Evolutionary conservation across 1,140 invertebrate genomes (phyloP).

Genomic region (Leptinotarsa undecemlineata): DNA sequence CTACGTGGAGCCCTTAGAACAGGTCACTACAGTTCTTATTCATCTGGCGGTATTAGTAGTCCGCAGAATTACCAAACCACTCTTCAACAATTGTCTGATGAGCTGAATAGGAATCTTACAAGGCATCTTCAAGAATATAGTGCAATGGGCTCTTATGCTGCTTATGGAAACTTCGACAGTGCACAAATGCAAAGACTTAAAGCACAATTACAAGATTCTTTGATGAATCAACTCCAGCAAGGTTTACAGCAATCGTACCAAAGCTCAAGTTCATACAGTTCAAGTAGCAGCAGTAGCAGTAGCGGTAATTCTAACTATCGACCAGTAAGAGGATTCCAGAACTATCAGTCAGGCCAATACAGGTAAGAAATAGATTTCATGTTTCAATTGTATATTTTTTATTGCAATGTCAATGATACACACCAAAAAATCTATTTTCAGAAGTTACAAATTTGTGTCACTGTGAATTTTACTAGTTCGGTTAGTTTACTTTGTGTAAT

Average conservation of each 20-base stretch:
- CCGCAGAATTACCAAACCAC: slow-evolving; percentile 33
- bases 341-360: slow-evolving; percentile 9
- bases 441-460: too few relatives aligned
- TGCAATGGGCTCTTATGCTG: slow-evolving; percentile 32
- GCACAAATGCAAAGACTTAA: slow-evolving; percentile 38
- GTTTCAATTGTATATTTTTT: too few relatives aligned
- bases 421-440: too few relatives aligned
- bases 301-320: slow-evolving; percentile 32
- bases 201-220: slow-evolving; percentile 39
- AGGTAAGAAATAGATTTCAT: not conserved
- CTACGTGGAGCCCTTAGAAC: slow-evolving; percentile 40
- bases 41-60: slow-evolving; percentile 13
- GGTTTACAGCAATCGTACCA: slow-evolving; percentile 43
- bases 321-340: slow-evolving; percentile 33
- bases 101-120: slow-evolving; percentile 47
- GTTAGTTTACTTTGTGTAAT: too few relatives aligned
- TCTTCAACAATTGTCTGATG: slow-evolving; percentile 41
- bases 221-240: slow-evolving; percentile 45
- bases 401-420: too few relatives aligned
- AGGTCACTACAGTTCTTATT: slow-evolving; percentile 30
- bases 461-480: too few relatives aligned
- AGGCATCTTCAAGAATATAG: slow-evolving; percentile 40
- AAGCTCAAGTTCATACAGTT: slow-evolving; percentile 37
- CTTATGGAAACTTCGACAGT: slow-evolving; percentile 31
- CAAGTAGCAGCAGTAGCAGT: slow-evolving; percentile 32